phyloP scores from a whole-genome alignment of 92 coral and sea anemone species.

The Siderastrea siderea region DNA sequence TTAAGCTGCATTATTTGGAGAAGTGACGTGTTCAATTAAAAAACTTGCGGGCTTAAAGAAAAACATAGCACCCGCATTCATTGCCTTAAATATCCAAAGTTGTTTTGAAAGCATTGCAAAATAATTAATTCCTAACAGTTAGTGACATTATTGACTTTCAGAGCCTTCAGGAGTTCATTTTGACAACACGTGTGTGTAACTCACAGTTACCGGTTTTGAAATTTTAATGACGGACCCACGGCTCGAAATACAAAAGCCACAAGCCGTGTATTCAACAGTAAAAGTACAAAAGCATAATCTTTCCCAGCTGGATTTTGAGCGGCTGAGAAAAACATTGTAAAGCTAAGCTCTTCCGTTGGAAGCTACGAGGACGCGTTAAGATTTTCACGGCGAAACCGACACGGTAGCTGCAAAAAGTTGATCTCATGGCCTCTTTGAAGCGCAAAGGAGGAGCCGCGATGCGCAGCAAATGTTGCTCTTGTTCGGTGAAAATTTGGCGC shows the following conservation, averaged over 20 bases:
- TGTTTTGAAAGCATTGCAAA: conserved; percentile 4
- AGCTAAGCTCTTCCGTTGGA: conserved; percentile 5
- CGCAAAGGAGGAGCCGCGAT: neutral
- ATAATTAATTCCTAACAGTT: conserved; percentile 2
- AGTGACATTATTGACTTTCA: neutral
- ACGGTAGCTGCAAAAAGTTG: neutral
- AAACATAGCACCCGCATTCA: neutral
- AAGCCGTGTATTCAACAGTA: neutral
- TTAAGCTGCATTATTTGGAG: no score
- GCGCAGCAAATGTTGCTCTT: conserved; percentile 13
- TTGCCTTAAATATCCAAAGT: neutral
- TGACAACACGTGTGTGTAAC: neutral
- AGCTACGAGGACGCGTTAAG: neutral
- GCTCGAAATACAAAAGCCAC: neutral
- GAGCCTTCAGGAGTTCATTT: neutral
- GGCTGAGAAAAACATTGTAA: neutral
- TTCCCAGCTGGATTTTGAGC: conserved; percentile 29
- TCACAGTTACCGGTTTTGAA: neutral
- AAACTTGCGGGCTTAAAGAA: neutral
- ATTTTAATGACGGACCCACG: conserved; percentile 31
- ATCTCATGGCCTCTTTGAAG: neutral
- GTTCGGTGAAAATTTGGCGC: conserved; percentile 34
- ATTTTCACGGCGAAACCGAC: neutral
- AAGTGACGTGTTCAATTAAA: no score
- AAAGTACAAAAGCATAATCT: conserved; percentile 13